Percentiles rank a stretch among this genome's conserved stretches.
Evolutionary conservation across 1,140 invertebrate species (phyloP).

Genomic region (Polyergus mexicanus): DNA sequence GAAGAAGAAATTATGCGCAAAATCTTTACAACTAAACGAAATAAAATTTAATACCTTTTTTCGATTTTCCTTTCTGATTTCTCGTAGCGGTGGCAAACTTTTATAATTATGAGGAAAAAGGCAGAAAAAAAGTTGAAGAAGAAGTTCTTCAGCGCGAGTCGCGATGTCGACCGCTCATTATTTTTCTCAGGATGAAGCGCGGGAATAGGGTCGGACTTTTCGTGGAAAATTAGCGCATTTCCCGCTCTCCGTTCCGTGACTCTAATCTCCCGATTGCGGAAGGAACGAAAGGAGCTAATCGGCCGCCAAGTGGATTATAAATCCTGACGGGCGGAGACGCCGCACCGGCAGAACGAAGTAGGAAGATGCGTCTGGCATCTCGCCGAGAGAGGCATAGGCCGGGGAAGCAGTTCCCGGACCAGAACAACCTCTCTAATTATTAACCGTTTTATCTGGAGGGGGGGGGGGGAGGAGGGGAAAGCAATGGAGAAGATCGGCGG

Average conservation of each 20-base stretch:
- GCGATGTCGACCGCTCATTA: neutral
- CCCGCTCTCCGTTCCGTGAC: neutral
- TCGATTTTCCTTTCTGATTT: conserved; percentile 17
- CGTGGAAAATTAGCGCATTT: conserved; percentile 26
- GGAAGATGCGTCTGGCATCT: conserved; percentile 60
- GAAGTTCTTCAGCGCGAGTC: neutral
- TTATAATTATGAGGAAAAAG: conserved; percentile 18
- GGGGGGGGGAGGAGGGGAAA: too few species aligned
- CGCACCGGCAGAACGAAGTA: conserved; percentile 19
- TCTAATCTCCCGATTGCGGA: conserved; percentile 49
- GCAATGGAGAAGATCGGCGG: conserved; percentile 14
- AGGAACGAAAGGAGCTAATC: conserved; percentile 70
- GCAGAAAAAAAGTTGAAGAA: neutral
- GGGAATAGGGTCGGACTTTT: neutral
- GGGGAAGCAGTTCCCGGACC: neutral
- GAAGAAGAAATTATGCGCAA: neutral
- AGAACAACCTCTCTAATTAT: conserved; percentile 69
- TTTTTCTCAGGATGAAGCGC: neutral
- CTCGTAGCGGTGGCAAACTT: neutral
- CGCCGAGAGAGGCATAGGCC: conserved; percentile 43
- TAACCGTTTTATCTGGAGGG: conserved; percentile 70
- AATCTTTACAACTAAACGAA: conserved; percentile 12
- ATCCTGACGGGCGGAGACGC: conserved; percentile 47
- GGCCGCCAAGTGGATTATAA: conserved; percentile 73
- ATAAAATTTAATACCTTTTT: conserved; percentile 26